Conservation (phyloP, 2,888 invertebrate species). For the Eupithecia abbreviata region DNA sequence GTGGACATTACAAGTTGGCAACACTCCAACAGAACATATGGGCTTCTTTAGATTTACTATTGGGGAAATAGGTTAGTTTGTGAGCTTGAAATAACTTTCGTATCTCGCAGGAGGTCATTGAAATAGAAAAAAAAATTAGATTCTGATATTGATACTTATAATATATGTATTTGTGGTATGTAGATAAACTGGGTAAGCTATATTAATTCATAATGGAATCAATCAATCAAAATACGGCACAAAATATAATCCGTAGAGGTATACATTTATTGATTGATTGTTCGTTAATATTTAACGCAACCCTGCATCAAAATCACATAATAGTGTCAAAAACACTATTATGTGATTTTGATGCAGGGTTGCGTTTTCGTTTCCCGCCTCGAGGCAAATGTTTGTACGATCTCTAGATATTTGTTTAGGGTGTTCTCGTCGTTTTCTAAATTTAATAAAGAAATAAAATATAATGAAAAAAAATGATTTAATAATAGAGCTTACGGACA, state of each 20-base stretch:
- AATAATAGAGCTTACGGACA: too few relatives aligned
- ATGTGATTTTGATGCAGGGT: too few relatives aligned
- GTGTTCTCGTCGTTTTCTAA: too few relatives aligned
- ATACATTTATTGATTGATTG: not conserved
- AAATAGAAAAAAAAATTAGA: not conserved
- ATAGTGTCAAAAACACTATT: too few relatives aligned
- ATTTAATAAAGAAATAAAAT: too few relatives aligned
- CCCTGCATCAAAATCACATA: too few relatives aligned
- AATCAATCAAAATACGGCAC: not conserved
- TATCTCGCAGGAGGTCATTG: not conserved
- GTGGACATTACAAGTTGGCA: slow-evolving; percentile 46
- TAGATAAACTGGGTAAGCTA: not conserved
- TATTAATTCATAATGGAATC: not conserved
- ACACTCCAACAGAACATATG: slow-evolving; percentile 38
- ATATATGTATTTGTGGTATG: too few relatives aligned
- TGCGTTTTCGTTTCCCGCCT: too few relatives aligned
- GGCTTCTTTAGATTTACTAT: slow-evolving; percentile 28
- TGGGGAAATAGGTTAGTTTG: slow-evolving; percentile 28
- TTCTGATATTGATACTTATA: too few relatives aligned
- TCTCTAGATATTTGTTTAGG: too few relatives aligned
- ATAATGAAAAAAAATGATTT: too few relatives aligned
- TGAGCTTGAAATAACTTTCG: slow-evolving; percentile 8
- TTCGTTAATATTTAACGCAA: not conserved
- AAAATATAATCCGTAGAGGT: not conserved
- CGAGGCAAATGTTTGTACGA: too few relatives aligned